Conservation (phyloP, 2,888 invertebrate genomes). For the Acheta domesticus region DNA sequence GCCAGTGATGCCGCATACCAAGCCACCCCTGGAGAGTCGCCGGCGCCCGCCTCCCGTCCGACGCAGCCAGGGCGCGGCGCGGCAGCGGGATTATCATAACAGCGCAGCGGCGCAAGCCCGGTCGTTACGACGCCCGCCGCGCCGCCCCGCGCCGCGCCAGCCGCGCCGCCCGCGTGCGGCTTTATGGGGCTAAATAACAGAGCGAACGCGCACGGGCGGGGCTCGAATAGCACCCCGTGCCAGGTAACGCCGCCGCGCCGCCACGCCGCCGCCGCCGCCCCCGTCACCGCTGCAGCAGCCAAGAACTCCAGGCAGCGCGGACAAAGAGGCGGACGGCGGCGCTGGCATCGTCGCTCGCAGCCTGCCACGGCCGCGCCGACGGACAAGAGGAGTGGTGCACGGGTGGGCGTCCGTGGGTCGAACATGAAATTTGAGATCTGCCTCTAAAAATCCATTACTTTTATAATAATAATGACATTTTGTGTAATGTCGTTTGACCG, state of each 20-base stretch:
- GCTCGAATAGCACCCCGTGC: background rate
- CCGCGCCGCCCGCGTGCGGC: background rate
- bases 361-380: too few relatives aligned
- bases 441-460: too few relatives aligned
- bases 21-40: background rate
- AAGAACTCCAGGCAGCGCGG: background rate
- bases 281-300: too few relatives aligned
- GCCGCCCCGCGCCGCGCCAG: background rate
- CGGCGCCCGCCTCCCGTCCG: background rate
- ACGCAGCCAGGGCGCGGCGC: background rate
- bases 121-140: background rate
- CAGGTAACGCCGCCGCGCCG: too few relatives aligned
- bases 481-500: too few relatives aligned
- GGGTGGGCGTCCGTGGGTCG: too few relatives aligned
- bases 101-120: background rate
- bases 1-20: too few relatives aligned
- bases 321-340: background rate
- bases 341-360: too few relatives aligned
- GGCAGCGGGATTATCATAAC: constrained; percentile 4
- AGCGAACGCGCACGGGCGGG: background rate
- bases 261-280: too few relatives aligned
- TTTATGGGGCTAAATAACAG: constrained; percentile 18
- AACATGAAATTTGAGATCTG: too few relatives aligned
- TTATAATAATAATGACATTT: too few relatives aligned
- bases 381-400: too few relatives aligned